phyloP scores from a whole-genome alignment of 1,140 invertebrate genomes.

The Nebria ingens region DNA sequence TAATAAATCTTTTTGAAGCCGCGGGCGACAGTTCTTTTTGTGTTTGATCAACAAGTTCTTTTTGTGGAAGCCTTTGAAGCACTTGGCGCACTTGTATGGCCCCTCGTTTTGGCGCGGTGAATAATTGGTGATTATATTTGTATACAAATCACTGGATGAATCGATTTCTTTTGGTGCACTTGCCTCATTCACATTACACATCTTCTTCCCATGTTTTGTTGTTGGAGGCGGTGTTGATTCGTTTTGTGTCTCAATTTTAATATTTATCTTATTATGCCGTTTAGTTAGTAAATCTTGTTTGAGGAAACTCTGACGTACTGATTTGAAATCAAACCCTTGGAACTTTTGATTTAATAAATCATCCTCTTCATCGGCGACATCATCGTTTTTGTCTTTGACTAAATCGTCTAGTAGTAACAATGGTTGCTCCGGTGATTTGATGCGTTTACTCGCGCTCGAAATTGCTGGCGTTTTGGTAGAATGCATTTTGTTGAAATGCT shows the following conservation, averaged over 20 bases:
- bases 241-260: neutral
- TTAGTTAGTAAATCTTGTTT: conserved; percentile 20
- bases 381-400: neutral
- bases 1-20: conserved; percentile 40
- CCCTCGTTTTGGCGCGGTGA: conserved; percentile 34
- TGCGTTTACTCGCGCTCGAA: neutral
- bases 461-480: conserved; percentile 27
- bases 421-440: neutral
- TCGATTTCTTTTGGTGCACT: conserved; percentile 27
- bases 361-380: conserved; percentile 17
- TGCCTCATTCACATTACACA: neutral
- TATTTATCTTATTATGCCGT: neutral
- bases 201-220: neutral
- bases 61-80: conserved; percentile 43
- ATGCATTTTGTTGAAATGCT: conserved; percentile 49
- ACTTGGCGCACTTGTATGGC: conserved; percentile 42
- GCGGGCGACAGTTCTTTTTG: conserved; percentile 41
- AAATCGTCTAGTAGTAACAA: neutral
- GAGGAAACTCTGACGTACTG: conserved; percentile 26
- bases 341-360: conserved; percentile 27
- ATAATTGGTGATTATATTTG: conserved; percentile 33
- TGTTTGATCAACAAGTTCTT: conserved; percentile 42
- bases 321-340: conserved; percentile 24
- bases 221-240: neutral
- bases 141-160: conserved; percentile 27